Base-by-base conservation (phyloP, 1,140 invertebrate species). In the Penaeus indicus region DNA sequence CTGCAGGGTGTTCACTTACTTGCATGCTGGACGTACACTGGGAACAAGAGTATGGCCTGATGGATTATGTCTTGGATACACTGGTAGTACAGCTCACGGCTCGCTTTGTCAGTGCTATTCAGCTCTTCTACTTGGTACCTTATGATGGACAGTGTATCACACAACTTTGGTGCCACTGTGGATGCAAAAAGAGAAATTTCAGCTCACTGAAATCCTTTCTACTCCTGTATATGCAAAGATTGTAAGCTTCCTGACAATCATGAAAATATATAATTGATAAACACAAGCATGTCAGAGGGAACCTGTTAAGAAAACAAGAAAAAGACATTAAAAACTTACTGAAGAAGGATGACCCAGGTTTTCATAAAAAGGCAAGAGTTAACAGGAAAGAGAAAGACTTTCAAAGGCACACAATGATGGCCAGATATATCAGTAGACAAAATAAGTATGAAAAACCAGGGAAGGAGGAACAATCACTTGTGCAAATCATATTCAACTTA, bases 21-120 rank as follows among this genome's bases (percentile, higher is more conserved):
- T 90, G 93, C 90, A 90, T 94, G 92, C 81, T 93, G 92, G 32
- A 94, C 91, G 89, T 93, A 94, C 11, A 93, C 91, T n/a, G 94
- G 94, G 88, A 95, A 94, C 19, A 95, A 91, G 18, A 92, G 91
- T 22, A 94, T 92, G 2, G 94, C 92, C n/a, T 93, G 92, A 62
- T 94, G 92, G 47, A 94, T 93, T 91, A 91, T 93, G 92, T 92
- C 92, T 91, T 92, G 92, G 80, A 93, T 90, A 63, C 92, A 92
- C 22, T 92, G 90, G 87, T 92, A 92, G 88, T 94, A 93, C 90
- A 96, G 92, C 92, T 95, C 95, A 92, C 95, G 96, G 38, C 94
- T 93, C 83, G 93, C 92, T 13, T 93, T 93, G 10, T 92, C 92
- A 85, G 94, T 94, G 60, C 93, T 93, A 25, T 92, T 91, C 67